A percentile compares a stretch with the other conserved stretches of the same genome.
phyloP scores from a whole-genome alignment of 2,888 invertebrate species.

The Pilophorus perplexus region DNA sequence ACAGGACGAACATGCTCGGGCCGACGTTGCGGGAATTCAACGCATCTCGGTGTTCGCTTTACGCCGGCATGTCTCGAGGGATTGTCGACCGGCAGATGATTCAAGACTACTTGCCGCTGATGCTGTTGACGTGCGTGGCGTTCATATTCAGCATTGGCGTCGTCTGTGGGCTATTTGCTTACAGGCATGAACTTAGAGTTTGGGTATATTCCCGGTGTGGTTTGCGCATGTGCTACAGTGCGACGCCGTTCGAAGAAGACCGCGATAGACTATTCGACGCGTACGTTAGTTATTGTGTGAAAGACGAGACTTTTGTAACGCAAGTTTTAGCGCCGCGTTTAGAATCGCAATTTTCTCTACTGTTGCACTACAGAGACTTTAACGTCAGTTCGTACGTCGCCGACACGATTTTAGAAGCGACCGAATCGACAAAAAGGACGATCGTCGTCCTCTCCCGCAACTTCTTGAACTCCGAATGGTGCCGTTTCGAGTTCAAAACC shows the following conservation, averaged over 20 bases:
- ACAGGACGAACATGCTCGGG: conserved; percentile 67
- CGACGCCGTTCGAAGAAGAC: conserved; percentile 75
- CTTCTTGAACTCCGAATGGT: conserved; percentile 94
- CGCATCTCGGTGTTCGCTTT: conserved; percentile 67
- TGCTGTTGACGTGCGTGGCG: conserved; percentile 73
- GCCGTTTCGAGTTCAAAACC: conserved; percentile 89
- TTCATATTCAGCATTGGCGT: conserved; percentile 60
- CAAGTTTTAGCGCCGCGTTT: conserved; percentile 84
- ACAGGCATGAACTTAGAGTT: conserved; percentile 75
- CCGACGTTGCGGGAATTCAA: conserved; percentile 74
- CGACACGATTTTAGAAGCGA: conserved; percentile 89
- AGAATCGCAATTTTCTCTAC: conserved; percentile 83
- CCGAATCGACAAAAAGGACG: conserved; percentile 84
- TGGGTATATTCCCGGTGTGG: conserved; percentile 87
- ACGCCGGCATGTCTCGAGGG: conserved; percentile 48
- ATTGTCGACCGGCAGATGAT: conserved; percentile 56
- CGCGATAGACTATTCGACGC: conserved; percentile 89
- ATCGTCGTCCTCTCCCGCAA: conserved; percentile 87
- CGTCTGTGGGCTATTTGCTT: conserved; percentile 61
- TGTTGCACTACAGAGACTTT: conserved; percentile 88
- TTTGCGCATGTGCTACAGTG: conserved; percentile 80
- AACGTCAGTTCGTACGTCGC: conserved; percentile 84
- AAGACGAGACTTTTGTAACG: conserved; percentile 87
- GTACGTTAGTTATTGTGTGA: conserved; percentile 90
- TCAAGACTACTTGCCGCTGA: conserved; percentile 75